phyloP scores from a whole-genome alignment of 1,140 invertebrate species.

The Zaprionus vittiger region DNA sequence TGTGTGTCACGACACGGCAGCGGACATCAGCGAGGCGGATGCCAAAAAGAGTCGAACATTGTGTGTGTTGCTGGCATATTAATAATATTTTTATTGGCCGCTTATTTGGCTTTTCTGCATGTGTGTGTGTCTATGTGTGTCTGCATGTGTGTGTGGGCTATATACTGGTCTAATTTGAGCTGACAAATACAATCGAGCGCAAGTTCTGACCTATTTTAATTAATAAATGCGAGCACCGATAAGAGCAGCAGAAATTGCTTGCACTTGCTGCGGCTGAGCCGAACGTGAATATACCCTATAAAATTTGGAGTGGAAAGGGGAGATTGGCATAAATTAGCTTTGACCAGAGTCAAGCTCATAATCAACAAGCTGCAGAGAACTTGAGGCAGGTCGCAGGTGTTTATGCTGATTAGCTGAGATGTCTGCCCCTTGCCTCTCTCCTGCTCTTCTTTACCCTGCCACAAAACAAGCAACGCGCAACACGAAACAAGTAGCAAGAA shows the following conservation, averaged over 20 bases:
- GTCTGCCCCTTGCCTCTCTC: background rate
- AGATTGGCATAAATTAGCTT: background rate
- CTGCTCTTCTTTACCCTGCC: background rate
- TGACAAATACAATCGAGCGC: constrained; percentile 40
- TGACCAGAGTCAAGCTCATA: constrained; percentile 1
- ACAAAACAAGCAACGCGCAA: background rate
- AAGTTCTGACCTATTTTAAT: constrained; percentile 54
- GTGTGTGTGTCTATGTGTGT: constrained; percentile 11
- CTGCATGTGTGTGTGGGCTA: constrained; percentile 22
- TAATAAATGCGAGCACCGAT: constrained; percentile 48
- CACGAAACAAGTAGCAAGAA: background rate
- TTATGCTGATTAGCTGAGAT: constrained; percentile 22
- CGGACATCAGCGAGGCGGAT: constrained; percentile 39
- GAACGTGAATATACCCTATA: background rate
- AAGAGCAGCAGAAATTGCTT: background rate
- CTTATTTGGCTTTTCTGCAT: constrained; percentile 67
- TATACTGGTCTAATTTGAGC: constrained; percentile 42
- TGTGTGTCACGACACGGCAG: constrained; percentile 30
- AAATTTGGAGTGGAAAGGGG: background rate
- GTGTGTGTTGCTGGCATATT: constrained; percentile 66
- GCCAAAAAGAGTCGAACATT: constrained; percentile 50
- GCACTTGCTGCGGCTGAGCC: background rate
- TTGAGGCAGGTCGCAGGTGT: constrained; percentile 55
- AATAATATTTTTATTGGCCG: constrained; percentile 80
- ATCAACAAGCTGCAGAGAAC: constrained; percentile 11